These are phyloP conservation scores for Dicrurus megarhynchus DNA, from an alignment of 2,113 vertebrate species.

Conservation along the genomic window DNA sequence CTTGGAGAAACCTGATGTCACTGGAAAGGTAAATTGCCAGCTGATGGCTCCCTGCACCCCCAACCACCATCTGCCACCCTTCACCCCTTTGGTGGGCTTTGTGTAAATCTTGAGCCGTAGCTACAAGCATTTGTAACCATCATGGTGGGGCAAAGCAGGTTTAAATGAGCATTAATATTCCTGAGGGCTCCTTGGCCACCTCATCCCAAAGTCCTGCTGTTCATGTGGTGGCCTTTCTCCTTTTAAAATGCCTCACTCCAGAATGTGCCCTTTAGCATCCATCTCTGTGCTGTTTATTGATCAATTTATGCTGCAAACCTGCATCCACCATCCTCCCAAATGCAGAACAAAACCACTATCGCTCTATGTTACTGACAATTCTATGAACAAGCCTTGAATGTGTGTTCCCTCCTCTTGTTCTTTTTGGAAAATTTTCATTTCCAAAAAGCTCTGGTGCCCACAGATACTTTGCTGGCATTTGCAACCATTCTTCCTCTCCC, in stretches of 20 bases:
- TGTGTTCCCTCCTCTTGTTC: background rate
- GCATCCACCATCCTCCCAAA: background rate
- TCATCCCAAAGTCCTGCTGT: background rate
- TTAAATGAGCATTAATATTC: background rate
- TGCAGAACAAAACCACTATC: background rate
- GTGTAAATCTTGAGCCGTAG: background rate
- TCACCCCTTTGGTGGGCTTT: no score
- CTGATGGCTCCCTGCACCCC: background rate
- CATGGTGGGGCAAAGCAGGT: background rate
- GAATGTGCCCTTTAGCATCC: background rate
- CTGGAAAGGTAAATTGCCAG: background rate
- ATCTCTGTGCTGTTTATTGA: background rate
- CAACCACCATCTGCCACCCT: background rate
- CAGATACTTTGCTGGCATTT: background rate
- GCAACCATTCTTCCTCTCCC: background rate
- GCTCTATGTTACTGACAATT: background rate
- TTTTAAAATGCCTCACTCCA: background rate
- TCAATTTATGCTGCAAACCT: background rate
- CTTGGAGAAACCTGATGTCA: background rate
- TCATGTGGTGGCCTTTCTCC: background rate
- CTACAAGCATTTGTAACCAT: background rate
- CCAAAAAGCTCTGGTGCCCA: background rate
- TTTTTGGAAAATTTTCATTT: background rate
- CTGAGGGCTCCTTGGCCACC: background rate
- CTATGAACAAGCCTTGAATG: background rate